These are phyloP conservation scores for Caenorhabditis plicata DNA, from an alignment of 2,888 invertebrate species.

Conservation along the genomic window DNA sequence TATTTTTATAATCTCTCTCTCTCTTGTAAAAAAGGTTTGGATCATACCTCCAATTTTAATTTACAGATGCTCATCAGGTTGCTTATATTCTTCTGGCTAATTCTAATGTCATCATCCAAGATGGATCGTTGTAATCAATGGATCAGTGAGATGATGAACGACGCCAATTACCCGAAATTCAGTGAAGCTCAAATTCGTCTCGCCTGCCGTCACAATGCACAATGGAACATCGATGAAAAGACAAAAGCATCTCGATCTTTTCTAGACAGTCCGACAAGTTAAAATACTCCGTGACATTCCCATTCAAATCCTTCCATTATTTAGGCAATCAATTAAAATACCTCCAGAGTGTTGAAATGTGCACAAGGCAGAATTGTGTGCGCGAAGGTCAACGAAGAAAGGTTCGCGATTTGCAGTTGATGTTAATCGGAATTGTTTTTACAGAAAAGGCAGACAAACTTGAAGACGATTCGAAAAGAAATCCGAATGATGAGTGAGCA, in stretches of 20 bases:
- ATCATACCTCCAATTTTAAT: no score
- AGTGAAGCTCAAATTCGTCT: conserved; percentile 29
- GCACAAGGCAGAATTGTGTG: conserved; percentile 47
- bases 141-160: conserved; percentile 16
- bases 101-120: conserved; percentile 21
- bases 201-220: conserved; percentile 52
- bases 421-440: no score
- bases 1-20: no score
- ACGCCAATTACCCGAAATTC: conserved; percentile 27
- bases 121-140: conserved; percentile 26
- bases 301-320: conserved; percentile 5
- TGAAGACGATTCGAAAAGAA: conserved; percentile 52
- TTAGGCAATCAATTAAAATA: conserved; percentile 45
- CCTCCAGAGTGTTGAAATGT: conserved; percentile 42
- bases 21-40: no score
- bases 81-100: conserved; percentile 32
- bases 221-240: conserved; percentile 54
- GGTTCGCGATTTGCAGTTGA: no score
- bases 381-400: no score
- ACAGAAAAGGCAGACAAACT: conserved; percentile 29
- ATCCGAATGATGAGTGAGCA: conserved; percentile 51
- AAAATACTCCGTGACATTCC: neutral
- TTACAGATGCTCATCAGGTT: conserved; percentile 24
- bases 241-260: conserved; percentile 16
- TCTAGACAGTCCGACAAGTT: conserved; percentile 19